Percentiles rank a stretch among this genome's conserved stretches.
Conservation (phyloP, 2,797 vertebrate genomes). For the Vipera ursinii region DNA sequence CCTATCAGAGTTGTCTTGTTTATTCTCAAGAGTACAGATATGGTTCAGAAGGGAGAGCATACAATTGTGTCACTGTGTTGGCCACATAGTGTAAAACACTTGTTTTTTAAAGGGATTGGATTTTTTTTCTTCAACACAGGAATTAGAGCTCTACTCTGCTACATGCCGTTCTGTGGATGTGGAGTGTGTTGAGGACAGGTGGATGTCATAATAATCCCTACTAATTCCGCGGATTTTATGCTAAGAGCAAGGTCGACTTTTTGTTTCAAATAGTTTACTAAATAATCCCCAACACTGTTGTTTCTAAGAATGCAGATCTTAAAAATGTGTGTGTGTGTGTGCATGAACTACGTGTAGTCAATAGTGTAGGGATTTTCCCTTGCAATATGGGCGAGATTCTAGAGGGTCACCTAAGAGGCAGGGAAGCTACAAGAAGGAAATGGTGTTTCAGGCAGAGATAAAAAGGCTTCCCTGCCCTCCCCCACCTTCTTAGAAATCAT, state of each 20-base stretch:
- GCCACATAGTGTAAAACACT: background rate
- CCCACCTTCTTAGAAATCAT: background rate
- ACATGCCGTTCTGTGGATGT: background rate
- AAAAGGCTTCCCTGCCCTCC: conserved; percentile 16
- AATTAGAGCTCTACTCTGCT: background rate
- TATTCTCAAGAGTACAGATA: background rate
- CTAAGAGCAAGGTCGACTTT: background rate
- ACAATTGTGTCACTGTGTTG: no score
- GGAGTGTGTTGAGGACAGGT: background rate
- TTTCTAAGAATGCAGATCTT: background rate
- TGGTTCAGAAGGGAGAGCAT: no score
- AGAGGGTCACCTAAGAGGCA: conserved; percentile 14
- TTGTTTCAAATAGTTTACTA: background rate
- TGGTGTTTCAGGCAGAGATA: conserved; percentile 2
- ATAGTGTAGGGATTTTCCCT: conserved; percentile 13
- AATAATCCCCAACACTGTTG: background rate
- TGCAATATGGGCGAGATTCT: background rate
- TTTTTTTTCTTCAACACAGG: background rate
- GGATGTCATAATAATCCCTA: background rate
- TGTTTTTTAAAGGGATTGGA: background rate
- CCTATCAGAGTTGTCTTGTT: background rate
- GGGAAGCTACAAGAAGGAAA: conserved; percentile 15
- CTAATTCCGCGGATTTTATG: background rate
- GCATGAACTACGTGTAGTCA: background rate
- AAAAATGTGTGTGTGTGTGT: background rate